Evolutionary conservation across 2,888 invertebrate genomes (phyloP).

Genomic region (Alsophila aescularia): DNA sequence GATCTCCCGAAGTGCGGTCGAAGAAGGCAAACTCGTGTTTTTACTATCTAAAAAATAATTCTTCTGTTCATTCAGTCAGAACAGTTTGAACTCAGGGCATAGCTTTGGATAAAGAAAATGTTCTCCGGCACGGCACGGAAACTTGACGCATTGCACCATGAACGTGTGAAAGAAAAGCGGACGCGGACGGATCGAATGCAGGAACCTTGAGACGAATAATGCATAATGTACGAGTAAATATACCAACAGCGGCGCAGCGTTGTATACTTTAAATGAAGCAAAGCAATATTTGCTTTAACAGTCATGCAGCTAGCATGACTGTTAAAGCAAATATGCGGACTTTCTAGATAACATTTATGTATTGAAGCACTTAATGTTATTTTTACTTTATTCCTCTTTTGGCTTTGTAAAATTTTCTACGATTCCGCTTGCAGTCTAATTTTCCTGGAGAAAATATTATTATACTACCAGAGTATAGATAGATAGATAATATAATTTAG

Average conservation of each 20-base stretch:
- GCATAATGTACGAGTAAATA: conserved; percentile 31
- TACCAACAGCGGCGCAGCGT: background rate
- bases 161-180: conserved; percentile 4
- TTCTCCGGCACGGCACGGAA: too few species aligned
- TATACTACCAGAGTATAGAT: too few species aligned
- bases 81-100: too few species aligned
- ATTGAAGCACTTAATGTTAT: background rate
- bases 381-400: background rate
- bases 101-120: too few species aligned
- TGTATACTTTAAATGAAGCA: too few species aligned
- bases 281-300: too few species aligned
- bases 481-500: too few species aligned
- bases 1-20: too few species aligned
- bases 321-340: conserved; percentile 5
- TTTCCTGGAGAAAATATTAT: too few species aligned
- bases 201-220: conserved; percentile 32
- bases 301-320: background rate
- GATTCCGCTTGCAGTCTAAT: background rate
- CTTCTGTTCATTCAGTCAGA: too few species aligned
- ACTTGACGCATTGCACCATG: background rate
- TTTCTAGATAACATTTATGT: conserved; percentile 21
- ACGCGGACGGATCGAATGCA: conserved; percentile 7
- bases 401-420: background rate
- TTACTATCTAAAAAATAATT: too few species aligned
- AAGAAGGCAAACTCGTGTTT: too few species aligned